These are phyloP conservation scores for Seriola dumerili DNA, from an alignment of 2,113 vertebrate genomes.

Conservation along the genomic window DNA sequence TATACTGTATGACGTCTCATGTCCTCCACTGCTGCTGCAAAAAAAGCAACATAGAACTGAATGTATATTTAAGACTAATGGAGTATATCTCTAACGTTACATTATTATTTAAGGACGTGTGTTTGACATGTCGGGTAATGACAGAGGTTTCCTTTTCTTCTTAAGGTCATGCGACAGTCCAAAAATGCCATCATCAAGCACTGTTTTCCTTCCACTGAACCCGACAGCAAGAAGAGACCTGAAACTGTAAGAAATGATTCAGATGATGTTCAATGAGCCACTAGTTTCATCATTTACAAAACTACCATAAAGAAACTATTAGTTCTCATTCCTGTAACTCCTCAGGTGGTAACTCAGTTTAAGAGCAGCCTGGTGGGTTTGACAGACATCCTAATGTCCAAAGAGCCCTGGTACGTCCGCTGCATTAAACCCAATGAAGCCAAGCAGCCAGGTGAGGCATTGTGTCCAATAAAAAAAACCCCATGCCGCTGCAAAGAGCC, in stretches of 20 bases:
- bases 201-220: constrained; percentile 89
- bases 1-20: not conserved
- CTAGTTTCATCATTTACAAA: not conserved
- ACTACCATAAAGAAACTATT: not conserved
- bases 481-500: not conserved
- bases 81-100: not conserved
- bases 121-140: not conserved
- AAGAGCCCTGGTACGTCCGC: constrained; percentile 94
- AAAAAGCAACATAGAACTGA: not conserved
- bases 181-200: constrained; percentile 90
- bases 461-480: not conserved
- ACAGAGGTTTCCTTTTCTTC: not conserved
- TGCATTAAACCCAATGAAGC: constrained; percentile 97
- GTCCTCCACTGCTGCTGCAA: not conserved
- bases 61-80: not conserved
- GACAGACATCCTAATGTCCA: constrained; percentile 93
- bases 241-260: constrained; percentile 89
- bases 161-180: constrained; percentile 91
- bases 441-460: constrained; percentile 88
- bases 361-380: constrained; percentile 92
- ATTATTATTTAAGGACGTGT: not conserved
- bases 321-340: not conserved
- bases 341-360: constrained; percentile 96
- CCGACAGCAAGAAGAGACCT: constrained; percentile 91
- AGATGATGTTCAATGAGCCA: not conserved